Base-by-base conservation (phyloP, 2,113 vertebrate genomes). In the Pluvianellus socialis region DNA sequence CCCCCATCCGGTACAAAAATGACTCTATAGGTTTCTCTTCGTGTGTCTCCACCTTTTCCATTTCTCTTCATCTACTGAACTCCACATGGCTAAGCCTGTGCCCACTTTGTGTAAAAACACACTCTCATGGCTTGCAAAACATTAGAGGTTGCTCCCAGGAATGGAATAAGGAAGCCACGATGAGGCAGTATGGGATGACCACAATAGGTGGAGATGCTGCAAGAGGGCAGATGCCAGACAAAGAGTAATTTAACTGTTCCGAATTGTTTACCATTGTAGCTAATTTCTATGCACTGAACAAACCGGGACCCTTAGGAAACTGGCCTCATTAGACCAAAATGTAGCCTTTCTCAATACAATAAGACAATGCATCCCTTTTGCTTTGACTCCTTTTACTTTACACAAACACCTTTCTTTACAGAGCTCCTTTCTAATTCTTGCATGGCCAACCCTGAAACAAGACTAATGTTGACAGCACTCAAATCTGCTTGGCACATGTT, bases 261-360 rank as follows among this genome's bases (percentile, higher is more conserved):
- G 40, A 72, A 86, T 68, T 5, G 14, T 30, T 27, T n/a, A 9
- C 3, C 23, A 19, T 45, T 77, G 27, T 40, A 73, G 49, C 7
- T 3, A 3, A 32, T 65, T 79, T 79, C 23, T 24, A 4, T 20
- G 24, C 27, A 32, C 27, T 76, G 44, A 56, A 28, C 0, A 0
- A 65, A 35, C 7, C 9, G 7, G 26, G 8, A 35, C 7, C 13
- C 12, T 88, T 26, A 28, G 22, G n/a, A 84, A 73, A 76, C 17
- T 21, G 13, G 7, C 16, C 10, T 47, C 23, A 59, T 72, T 82
- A 56, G 32, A 68, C 7, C 72, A n/a, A 90, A 81, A 85, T 77
- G 30, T 72, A 68, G n/a, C 33, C 9, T 75, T 88, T 86, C 17
- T n/a, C 30, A 79, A 20, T 33, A 75, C 38, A 67, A 9, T 26